These are phyloP conservation scores for Petaurus breviceps DNA, from an alignment of 2,113 vertebrate genomes.

Conservation along the genomic window DNA sequence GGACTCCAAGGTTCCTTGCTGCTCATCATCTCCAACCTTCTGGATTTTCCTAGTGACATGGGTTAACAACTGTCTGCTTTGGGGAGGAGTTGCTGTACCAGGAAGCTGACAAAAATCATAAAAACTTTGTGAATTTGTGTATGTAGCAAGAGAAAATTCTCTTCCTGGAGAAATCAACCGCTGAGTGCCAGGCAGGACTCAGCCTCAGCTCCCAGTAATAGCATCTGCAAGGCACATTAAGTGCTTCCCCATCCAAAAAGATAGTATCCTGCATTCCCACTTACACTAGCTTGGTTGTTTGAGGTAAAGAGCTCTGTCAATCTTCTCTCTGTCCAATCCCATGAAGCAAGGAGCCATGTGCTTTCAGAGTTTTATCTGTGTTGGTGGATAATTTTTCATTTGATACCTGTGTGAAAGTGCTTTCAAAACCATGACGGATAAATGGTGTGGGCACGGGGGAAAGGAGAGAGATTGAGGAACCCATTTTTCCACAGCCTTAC, in stretches of 20 bases:
- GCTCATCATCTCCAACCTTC: not conserved
- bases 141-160: slow-evolving; percentile 17
- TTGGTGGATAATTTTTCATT: slow-evolving; percentile 49
- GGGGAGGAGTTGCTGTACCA: not conserved
- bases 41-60: not conserved
- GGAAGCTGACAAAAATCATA: not conserved
- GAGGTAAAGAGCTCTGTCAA: not conserved
- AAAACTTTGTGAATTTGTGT: not conserved
- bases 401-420: slow-evolving; percentile 58
- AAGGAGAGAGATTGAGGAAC: slow-evolving; percentile 29
- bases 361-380: slow-evolving; percentile 52
- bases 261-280: not conserved
- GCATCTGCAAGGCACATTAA: not conserved
- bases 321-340: slow-evolving; percentile 49
- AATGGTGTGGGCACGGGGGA: slow-evolving; percentile 47
- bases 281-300: slow-evolving; percentile 28
- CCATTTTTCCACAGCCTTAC: slow-evolving; percentile 56
- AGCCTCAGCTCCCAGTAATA: not conserved
- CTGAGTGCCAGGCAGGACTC: not conserved
- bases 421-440: slow-evolving; percentile 43
- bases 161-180: not conserved
- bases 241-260: slow-evolving; percentile 8
- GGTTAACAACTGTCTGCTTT: not conserved
- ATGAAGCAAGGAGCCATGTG: not conserved
- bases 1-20: not conserved